Evolutionary conservation across 2,113 vertebrate genomes (phyloP), one percentile per base, ranked within the genome.

Genomic region (Columbina picui): DNA sequence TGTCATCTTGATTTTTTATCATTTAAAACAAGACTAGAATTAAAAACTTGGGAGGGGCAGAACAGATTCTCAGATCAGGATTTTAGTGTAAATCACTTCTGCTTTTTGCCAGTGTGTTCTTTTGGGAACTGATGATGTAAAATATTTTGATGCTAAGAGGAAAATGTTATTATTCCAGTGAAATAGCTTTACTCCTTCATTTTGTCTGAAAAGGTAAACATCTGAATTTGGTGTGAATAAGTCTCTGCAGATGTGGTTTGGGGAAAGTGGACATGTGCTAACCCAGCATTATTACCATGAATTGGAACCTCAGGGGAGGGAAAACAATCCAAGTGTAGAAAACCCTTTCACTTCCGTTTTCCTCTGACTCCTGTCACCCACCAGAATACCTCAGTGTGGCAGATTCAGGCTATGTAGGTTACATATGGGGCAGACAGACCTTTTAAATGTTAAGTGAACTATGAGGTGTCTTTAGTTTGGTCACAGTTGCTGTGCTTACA

Each of bases 1-100:
- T 60, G 45, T 34, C 67, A 18, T 83, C 70, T 93, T 90, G 90
- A 83, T 39, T 90, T 91, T 85, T 83, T 94, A 63, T 89, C 94
- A 83, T 60, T 86, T 87, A 38, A 50, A 90, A 70, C 36, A 93
- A 87, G 78, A 88, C 80, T 41, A 41, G 76, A 83, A 90, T 84
- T 91, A 69, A 77, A 77, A 86, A 74, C 23, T 2, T 2, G 2
- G 63, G 91, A 85, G 70, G 75, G 91, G 52, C 55, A 65, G 30
- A 76, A 76, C 34, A 82, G 67, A 80, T 82, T 70, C 30, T 86
- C 29, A 55, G 49, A 79, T 89, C 59, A 74, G 47, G 41, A 84
- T 85, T 61, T 93, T 0, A 7, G 16, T 81, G 74, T 91, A 74
- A 63, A 77, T 80, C 1, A 57, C 55, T 85, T 87, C 27, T 0